Percentiles rank a stretch among this genome's conserved stretches.
These are phyloP conservation scores for Asteroscopus sphinx DNA, from an alignment of 2,888 invertebrate genomes.

Conservation along the genomic window DNA sequence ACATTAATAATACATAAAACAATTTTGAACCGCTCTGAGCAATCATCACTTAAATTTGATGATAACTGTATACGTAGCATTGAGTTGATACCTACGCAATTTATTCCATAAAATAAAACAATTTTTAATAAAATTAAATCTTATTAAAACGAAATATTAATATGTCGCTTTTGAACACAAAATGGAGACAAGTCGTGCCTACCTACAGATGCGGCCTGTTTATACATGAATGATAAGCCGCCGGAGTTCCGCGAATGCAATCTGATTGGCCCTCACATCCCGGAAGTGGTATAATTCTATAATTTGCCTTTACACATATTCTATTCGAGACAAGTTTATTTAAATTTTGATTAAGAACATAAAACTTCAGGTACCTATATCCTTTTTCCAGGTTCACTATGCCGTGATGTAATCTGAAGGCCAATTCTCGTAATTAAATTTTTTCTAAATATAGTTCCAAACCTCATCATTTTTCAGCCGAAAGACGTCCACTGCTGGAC, in stretches of 20 bases:
- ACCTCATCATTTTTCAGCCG: too few species aligned
- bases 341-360: not conserved
- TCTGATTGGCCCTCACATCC: constrained; percentile 72
- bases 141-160: not conserved
- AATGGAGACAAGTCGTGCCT: constrained; percentile 56
- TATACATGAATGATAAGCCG: constrained; percentile 75
- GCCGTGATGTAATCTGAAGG: too few species aligned
- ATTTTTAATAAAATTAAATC: not conserved
- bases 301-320: constrained; percentile 28
- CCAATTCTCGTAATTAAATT: too few species aligned
- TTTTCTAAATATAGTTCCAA: too few species aligned
- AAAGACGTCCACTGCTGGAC: too few species aligned
- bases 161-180: constrained; percentile 18
- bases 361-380: not conserved
- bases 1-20: too few species aligned
- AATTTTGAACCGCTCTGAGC: too few species aligned
- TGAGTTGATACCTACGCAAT: too few species aligned
- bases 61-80: too few species aligned
- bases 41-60: too few species aligned
- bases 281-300: constrained; percentile 64
- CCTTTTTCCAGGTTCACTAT: too few species aligned
- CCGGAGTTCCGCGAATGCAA: constrained; percentile 73
- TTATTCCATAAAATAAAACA: not conserved
- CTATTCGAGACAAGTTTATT: not conserved
- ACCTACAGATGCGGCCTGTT: constrained; percentile 65